Evolutionary conservation across 2,113 vertebrate species (phyloP).

Genomic region (Rhineura floridana): DNA sequence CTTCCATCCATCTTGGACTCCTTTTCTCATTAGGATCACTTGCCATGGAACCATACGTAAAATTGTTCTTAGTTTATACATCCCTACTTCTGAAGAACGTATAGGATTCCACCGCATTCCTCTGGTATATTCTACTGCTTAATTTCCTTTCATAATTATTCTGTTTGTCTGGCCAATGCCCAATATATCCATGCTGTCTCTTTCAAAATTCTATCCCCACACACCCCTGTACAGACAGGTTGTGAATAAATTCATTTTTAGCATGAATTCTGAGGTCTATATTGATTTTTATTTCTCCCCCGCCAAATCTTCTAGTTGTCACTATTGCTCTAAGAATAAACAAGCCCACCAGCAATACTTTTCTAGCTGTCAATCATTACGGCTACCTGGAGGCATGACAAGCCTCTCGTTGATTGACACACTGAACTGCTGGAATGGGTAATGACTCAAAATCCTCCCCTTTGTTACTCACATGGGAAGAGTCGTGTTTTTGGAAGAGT

Average conservation of each 20-base stretch:
- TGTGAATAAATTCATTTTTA: slow-evolving; percentile 15
- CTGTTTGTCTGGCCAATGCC: neutral
- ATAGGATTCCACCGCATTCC: neutral
- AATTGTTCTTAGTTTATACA: no score
- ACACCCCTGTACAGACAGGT: fast-evolving
- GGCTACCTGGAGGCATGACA: slow-evolving; percentile 17
- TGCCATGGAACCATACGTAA: no score
- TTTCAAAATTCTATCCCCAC: neutral
- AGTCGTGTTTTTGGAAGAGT: neutral
- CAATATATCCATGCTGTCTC: neutral
- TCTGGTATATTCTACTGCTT: neutral
- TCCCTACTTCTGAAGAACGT: no score
- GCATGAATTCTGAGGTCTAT: neutral
- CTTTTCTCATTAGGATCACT: no score
- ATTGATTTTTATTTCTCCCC: slow-evolving; percentile 5
- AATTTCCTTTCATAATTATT: slow-evolving; percentile 9
- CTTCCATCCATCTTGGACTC: no score
- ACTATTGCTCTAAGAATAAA: slow-evolving; percentile 54
- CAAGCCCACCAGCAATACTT: slow-evolving; percentile 22
- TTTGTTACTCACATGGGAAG: neutral
- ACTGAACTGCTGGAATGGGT: neutral
- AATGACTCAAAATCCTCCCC: neutral
- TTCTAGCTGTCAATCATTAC: slow-evolving; percentile 34
- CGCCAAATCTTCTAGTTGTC: slow-evolving; percentile 38
- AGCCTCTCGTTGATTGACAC: slow-evolving; percentile 6